Evolutionary conservation across 2,888 invertebrate genomes (phyloP).

Genomic region (Ophion obscuratus): DNA sequence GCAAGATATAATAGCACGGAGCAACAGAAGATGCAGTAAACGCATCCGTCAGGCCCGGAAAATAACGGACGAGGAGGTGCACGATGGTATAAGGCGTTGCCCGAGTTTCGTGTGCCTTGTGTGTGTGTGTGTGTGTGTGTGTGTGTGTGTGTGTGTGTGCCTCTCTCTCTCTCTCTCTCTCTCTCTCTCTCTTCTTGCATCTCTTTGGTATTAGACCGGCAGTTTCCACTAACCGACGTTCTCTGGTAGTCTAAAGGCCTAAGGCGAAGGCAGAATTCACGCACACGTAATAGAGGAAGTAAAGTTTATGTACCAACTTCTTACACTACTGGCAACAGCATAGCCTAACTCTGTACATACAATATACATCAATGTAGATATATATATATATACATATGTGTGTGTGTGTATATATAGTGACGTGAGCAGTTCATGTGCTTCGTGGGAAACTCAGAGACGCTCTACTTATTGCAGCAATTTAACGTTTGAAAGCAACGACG

Average conservation of each 20-base stretch:
- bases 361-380: slow-evolving; percentile 5
- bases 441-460: slow-evolving; percentile 64
- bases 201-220: slow-evolving; percentile 57
- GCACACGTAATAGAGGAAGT: slow-evolving; percentile 69
- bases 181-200: slow-evolving; percentile 14
- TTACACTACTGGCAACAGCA: slow-evolving; percentile 61
- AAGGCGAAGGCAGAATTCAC: slow-evolving; percentile 60
- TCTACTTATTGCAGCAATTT: slow-evolving; percentile 67
- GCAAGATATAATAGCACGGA: slow-evolving; percentile 34
- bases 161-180: slow-evolving; percentile 15
- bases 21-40: slow-evolving; percentile 36
- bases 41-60: slow-evolving; percentile 46
- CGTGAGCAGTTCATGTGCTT: slow-evolving; percentile 21
- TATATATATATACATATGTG: neutral
- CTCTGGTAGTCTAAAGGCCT: slow-evolving; percentile 51
- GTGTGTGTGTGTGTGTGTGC: neutral
- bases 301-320: slow-evolving; percentile 71
- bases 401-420: slow-evolving; percentile 1
- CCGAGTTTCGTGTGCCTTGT: slow-evolving; percentile 5
- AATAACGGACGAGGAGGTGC: slow-evolving; percentile 54
- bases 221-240: slow-evolving; percentile 61
- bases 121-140: too few species aligned
- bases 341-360: slow-evolving; percentile 41
- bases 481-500: slow-evolving; percentile 64
- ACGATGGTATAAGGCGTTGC: slow-evolving; percentile 59